A percentile compares a stretch with the other conserved stretches of the same genome.
Evolutionary conservation across 2,797 vertebrate genomes (phyloP).

Genomic region (Peromyscus attwateri): DNA sequence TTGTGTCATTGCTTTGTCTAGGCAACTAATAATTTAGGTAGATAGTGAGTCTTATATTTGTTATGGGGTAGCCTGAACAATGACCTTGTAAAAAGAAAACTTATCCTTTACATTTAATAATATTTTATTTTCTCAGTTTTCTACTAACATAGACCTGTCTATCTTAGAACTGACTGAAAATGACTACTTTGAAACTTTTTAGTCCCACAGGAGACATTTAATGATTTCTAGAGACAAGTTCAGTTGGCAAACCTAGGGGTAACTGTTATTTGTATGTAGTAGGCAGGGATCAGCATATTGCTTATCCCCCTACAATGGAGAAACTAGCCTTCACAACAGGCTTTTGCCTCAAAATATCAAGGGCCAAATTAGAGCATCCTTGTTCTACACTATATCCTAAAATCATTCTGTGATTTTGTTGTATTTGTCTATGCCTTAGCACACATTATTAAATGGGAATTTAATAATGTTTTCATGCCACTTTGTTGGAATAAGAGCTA

Average conservation of each 20-base stretch:
- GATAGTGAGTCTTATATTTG: not conserved
- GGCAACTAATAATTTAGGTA: not conserved
- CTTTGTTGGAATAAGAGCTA: not conserved
- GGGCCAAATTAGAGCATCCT: not conserved
- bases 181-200: not conserved
- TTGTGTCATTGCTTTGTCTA: not conserved
- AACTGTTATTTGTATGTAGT: not conserved
- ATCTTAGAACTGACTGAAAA: not conserved
- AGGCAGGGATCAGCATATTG: not conserved
- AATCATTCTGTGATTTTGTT: not conserved
- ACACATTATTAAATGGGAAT: not conserved
- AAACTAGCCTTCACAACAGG: not conserved
- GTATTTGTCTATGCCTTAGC: not conserved
- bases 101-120: not conserved
- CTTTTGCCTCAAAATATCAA: not conserved
- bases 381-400: not conserved
- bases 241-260: not conserved
- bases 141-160: not conserved
- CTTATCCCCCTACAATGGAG: accelerated
- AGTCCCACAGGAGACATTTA: not conserved
- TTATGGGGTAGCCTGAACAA: not conserved
- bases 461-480: not conserved
- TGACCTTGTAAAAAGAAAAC: not conserved
- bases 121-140: not conserved
- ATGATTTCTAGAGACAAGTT: not conserved